A percentile compares a stretch with the other conserved stretches of the same genome.
These are phyloP conservation scores for Denticeps clupeoides DNA, from an alignment of 2,797 vertebrate genomes.

Conservation along the genomic window DNA sequence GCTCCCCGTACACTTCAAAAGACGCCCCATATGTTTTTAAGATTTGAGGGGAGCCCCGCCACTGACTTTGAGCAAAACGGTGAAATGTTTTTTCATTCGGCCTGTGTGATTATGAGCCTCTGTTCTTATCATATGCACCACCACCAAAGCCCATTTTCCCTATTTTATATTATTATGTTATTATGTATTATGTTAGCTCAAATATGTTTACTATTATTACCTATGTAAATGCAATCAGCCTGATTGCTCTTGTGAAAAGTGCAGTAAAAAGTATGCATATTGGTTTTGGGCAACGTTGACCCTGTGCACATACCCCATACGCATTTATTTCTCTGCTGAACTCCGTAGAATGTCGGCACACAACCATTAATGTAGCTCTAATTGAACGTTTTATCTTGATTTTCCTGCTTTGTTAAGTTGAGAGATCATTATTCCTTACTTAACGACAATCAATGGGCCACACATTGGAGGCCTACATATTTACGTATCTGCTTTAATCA, in stretches of 20 bases:
- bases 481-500: slow-evolving; percentile 63
- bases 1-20: slow-evolving; percentile 49
- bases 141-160: too few relatives aligned
- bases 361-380: slow-evolving; percentile 57
- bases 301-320: too few relatives aligned
- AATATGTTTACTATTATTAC: too few relatives aligned
- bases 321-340: too few relatives aligned
- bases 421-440: slow-evolving; percentile 58
- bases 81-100: slow-evolving; percentile 10
- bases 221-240: too few relatives aligned
- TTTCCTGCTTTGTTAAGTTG: slow-evolving; percentile 52
- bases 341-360: too few relatives aligned
- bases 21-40: slow-evolving; percentile 53
- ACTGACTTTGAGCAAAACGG: slow-evolving; percentile 37
- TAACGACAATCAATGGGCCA: slow-evolving; percentile 51
- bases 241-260: too few relatives aligned
- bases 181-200: too few relatives aligned
- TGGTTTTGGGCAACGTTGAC: too few relatives aligned
- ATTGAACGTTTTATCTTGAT: slow-evolving; percentile 69
- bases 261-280: too few relatives aligned
- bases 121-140: too few relatives aligned
- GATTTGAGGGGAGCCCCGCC: slow-evolving; percentile 40
- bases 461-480: slow-evolving; percentile 42
- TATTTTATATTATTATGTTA: too few relatives aligned
- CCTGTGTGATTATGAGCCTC: slow-evolving; percentile 12